These are phyloP conservation scores for Dynastes maya DNA, from an alignment of 2,888 invertebrate genomes.

Conservation along the genomic window DNA sequence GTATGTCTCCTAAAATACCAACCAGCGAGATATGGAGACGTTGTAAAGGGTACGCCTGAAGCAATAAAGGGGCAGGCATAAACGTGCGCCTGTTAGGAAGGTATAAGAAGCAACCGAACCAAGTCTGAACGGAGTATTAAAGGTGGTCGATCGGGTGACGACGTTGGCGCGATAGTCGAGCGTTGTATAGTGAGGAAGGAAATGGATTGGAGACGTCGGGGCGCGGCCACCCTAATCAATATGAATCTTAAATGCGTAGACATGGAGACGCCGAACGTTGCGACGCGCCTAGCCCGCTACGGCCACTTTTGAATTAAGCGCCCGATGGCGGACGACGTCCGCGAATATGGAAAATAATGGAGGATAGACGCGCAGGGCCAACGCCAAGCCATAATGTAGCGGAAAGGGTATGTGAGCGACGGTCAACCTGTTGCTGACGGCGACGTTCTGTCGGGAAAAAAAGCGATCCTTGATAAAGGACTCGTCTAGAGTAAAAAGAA, in stretches of 20 bases:
- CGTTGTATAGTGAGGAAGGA: slow-evolving; percentile 3
- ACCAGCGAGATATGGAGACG: neutral
- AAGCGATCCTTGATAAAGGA: no score
- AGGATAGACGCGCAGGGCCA: neutral
- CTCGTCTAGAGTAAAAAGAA: no score
- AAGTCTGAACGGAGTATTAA: neutral
- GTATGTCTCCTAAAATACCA: no score
- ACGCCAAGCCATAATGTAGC: neutral
- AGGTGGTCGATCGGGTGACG: slow-evolving; percentile 23
- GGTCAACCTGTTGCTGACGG: slow-evolving; percentile 49
- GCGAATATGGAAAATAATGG: neutral
- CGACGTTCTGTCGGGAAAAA: neutral
- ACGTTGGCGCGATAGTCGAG: slow-evolving; percentile 16
- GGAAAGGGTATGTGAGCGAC: neutral
- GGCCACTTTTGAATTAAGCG: slow-evolving; percentile 1
- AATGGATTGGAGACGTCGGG: slow-evolving; percentile 49
- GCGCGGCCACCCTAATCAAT: slow-evolving; percentile 58
- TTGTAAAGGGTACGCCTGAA: neutral
- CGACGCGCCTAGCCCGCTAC: slow-evolving; percentile 40
- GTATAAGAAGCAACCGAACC: neutral
- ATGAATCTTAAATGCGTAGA: slow-evolving; percentile 59
- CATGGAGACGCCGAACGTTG: slow-evolving; percentile 57
- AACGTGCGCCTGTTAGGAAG: slow-evolving; percentile 34
- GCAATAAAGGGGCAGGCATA: slow-evolving; percentile 38
- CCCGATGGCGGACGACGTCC: no score